Percentiles rank a stretch among this genome's conserved stretches.
Conservation (phyloP, 2,113 vertebrate genomes). For the Barbus barbus region DNA sequence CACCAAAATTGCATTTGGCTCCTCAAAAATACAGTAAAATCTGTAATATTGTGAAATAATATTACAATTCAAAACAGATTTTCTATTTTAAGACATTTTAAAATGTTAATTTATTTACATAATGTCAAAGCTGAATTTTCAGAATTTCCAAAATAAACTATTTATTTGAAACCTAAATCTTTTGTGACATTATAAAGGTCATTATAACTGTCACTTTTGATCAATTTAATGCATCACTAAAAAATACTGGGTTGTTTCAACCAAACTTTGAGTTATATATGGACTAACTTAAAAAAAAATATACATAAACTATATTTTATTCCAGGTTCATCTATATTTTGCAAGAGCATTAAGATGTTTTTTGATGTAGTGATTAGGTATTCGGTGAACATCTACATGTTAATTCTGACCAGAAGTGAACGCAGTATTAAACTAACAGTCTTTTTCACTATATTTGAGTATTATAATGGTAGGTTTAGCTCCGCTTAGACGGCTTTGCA, state of each 20-base stretch:
- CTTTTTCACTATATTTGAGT: not conserved
- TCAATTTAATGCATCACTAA: no score
- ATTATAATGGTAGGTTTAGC: not conserved
- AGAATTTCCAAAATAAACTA: not conserved
- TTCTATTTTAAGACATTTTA: no score
- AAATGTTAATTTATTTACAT: no score
- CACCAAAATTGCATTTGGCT: not conserved
- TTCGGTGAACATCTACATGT: not conserved
- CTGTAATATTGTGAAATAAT: not conserved
- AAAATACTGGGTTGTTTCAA: no score
- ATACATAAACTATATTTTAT: no score
- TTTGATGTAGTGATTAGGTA: not conserved
- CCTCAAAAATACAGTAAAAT: not conserved
- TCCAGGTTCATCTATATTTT: no score
- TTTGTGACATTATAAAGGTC: no score
- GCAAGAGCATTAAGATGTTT: not conserved
- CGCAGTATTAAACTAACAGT: not conserved
- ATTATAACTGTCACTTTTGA: no score
- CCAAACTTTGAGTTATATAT: no score
- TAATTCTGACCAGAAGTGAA: conserved; percentile 4
- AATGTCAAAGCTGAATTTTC: no score
- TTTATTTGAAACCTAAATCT: no score
- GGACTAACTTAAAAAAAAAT: no score
- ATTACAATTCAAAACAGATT: not conserved
- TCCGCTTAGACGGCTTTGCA: not conserved